Evolutionary conservation across 2,888 invertebrate species (phyloP), one percentile per base, ranked within the genome.

Genomic region (Branchinecta sandiegonensis): DNA sequence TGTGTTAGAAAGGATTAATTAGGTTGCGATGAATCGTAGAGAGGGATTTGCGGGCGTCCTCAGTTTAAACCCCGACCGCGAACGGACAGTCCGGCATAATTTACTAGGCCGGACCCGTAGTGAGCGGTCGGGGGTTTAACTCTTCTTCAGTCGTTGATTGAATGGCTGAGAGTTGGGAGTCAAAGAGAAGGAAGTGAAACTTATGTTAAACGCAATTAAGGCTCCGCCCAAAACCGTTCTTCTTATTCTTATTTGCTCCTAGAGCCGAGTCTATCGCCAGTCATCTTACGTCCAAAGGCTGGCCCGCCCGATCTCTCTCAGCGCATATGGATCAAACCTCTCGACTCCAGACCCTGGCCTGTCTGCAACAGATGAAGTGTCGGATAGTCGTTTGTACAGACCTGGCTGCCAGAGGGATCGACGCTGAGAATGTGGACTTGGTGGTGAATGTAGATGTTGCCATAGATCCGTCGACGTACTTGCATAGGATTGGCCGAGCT

Each of bases 401-500:
- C 70, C 80, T 93, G 72, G 87, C 92, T 72, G 88, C 96, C 2
- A 82, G 99, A 72, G 99, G 99, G 12, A 89, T 99, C 72, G 97
- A 99, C 81, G 90, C 89, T 1, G 87, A 90, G 72, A 89, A 92
- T 79, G 88, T 96, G 11, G 91, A 97, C 81, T 78, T 99, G 70
- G 89, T 99, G 0, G 83, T 99, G 10, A 96, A 97, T 78, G 84
- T 94, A 75, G 96, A 96, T 76, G 80, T 90, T 47, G 93, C 97
- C 1, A 75, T 76, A 71, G 87, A 89, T 75, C 82, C 85, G 73
- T 86, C 88, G 72, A 92, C 90, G 17, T 94, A 94, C 80, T 82
- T 94, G 71, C 97, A 99, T 80, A 83, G 97, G 75, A 94, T 95
- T 76, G 97, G 97, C 1, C 83, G 97, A 74, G 94, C 95, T 65